Evolutionary conservation across 2,888 invertebrate genomes (phyloP), one percentile per base, ranked within the genome.

Genomic region (Oscheius myriophilus): DNA sequence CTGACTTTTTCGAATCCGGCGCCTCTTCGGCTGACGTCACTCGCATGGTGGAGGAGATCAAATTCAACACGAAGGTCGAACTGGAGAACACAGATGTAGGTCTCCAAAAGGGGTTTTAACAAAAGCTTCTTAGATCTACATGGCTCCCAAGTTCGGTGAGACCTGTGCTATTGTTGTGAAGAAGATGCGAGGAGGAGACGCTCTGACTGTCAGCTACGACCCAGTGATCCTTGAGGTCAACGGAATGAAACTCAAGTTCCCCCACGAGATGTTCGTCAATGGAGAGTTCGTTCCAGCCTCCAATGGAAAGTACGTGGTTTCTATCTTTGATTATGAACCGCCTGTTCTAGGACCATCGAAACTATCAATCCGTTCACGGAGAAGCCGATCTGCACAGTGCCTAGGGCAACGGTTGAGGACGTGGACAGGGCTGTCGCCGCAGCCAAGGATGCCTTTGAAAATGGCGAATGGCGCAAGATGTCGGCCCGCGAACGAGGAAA

Each of bases 1-100:
- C 94, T 0, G 95, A 96, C 86, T 96, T 97, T 89, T 96, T 97
- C 88, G 91, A 91, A 0, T 91, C 91, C n/a, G 96, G 96, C 14
- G 96, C 94, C n/a, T 94, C 94, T 0, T 96, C 96, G 9, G 96
- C 97, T 94, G 96, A 97, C 87, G 95, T 96, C 1, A 95, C 96
- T 0, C 89, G 91, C 89, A 90, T 96, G 61, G 92, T 96, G 0
- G 96, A 96, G 88, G 96, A 96, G 89, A 91, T 95, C 64, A 82
- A 81, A 57, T 76, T 75, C 69, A 72, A 78, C 52, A 78, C 78
- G 73, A 87, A 86, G n/a, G 88, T 95, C 0, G 91, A 91, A 59
- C 86, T 97, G 12, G 92, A 93, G 84, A 94, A 94, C 85, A 94
- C 93, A 84, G 92, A 84, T 65, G 83, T 81, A 25, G 61, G 74